Evolutionary conservation across 2,888 invertebrate genomes (phyloP).

Genomic region (Dryobota labecula): DNA sequence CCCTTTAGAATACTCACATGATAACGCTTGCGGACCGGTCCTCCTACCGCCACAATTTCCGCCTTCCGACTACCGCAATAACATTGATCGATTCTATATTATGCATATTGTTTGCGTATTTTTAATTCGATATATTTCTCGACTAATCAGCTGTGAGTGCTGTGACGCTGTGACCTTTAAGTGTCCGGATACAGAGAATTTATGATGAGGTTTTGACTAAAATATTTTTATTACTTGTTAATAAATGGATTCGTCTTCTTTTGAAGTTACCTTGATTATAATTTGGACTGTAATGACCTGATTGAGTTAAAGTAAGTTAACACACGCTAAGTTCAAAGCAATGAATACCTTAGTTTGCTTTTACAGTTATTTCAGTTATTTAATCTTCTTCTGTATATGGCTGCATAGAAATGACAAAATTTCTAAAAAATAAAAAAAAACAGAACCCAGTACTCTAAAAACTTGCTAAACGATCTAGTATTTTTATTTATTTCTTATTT

Average conservation of each 20-base stretch:
- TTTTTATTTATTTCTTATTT: constrained; percentile 7
- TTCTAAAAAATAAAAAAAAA: no score
- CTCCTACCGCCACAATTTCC: constrained; percentile 72
- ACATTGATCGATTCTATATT: constrained; percentile 48
- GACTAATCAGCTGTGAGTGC: constrained; percentile 27
- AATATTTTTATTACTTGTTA: constrained; percentile 23
- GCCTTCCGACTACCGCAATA: constrained; percentile 80
- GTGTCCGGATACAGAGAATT: constrained; percentile 35
- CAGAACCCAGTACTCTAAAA: background rate
- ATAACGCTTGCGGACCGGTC: constrained; percentile 73
- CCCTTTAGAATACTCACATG: constrained; percentile 51
- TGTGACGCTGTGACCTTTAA: constrained; percentile 49
- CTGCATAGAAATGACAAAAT: background rate
- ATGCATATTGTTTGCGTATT: constrained; percentile 49
- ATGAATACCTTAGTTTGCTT: background rate
- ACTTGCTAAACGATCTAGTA: background rate
- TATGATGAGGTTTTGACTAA: constrained; percentile 8
- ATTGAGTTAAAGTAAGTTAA: background rate
- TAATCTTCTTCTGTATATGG: background rate
- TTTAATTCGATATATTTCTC: constrained; percentile 26
- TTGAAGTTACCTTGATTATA: constrained; percentile 17
- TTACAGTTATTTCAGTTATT: background rate
- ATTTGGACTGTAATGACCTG: constrained; percentile 10
- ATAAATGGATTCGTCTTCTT: constrained; percentile 26
- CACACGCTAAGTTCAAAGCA: background rate